phyloP scores from a whole-genome alignment of 2,888 invertebrate genomes.

The Malthinus seriepunctatus region DNA sequence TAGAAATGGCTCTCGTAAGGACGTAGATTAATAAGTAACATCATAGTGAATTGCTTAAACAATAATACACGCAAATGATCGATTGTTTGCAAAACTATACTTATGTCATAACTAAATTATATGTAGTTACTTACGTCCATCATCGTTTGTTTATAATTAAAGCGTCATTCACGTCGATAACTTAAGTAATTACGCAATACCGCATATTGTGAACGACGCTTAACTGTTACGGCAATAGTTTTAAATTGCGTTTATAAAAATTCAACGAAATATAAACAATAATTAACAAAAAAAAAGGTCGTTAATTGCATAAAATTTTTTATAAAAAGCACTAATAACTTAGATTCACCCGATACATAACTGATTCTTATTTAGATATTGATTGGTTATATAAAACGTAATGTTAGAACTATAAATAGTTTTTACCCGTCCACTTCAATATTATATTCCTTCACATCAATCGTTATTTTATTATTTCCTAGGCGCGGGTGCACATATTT shows the following conservation, averaged over 20 bases:
- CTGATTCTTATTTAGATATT: slow-evolving; percentile 23
- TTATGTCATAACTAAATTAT: slow-evolving; percentile 26
- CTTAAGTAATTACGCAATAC: no score
- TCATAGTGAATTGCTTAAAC: slow-evolving; percentile 27
- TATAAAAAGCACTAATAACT: slow-evolving; percentile 14
- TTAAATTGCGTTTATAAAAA: neutral
- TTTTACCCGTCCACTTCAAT: slow-evolving; percentile 33
- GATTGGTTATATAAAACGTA: slow-evolving; percentile 27
- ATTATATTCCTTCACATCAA: slow-evolving; percentile 22
- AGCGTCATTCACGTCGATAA: no score
- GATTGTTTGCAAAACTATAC: slow-evolving; percentile 25
- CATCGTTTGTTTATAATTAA: slow-evolving; percentile 1
- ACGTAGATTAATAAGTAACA: slow-evolving; percentile 15
- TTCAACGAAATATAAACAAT: slow-evolving; percentile 23
- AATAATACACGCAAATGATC: slow-evolving; percentile 26
- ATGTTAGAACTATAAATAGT: slow-evolving; percentile 30
- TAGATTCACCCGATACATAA: slow-evolving; percentile 26
- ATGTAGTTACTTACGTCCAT: slow-evolving; percentile 26
- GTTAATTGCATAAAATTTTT: slow-evolving; percentile 8
- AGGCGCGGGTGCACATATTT: slow-evolving; percentile 27
- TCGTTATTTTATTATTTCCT: slow-evolving; percentile 11
- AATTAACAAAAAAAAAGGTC: slow-evolving; percentile 12
- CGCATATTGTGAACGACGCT: no score
- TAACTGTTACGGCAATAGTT: no score
- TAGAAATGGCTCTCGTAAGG: slow-evolving; percentile 6